A percentile compares a stretch with the other conserved stretches of the same genome.
These are phyloP conservation scores for Caenorhabditis japonica DNA, from an alignment of 2,888 invertebrate genomes.

Conservation along the genomic window DNA sequence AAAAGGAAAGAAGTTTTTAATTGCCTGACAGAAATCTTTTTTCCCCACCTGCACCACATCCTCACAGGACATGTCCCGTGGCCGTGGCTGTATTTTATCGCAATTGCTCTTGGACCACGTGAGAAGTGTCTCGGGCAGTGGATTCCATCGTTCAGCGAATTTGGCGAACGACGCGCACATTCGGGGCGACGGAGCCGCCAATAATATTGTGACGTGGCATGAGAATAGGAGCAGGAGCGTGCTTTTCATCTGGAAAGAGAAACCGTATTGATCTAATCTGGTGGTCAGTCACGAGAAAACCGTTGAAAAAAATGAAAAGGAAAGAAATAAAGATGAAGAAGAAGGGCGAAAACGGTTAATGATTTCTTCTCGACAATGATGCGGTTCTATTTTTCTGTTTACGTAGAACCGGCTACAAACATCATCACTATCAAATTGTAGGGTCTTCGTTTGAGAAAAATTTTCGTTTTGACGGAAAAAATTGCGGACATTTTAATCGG, in stretches of 20 bases:
- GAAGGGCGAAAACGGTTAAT: slow-evolving; percentile 3
- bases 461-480: too few species aligned
- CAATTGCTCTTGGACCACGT: slow-evolving; percentile 69
- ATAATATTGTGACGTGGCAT: slow-evolving; percentile 12
- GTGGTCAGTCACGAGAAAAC: not conserved
- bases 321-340: slow-evolving; percentile 5
- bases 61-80: slow-evolving; percentile 68
- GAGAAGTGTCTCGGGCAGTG: slow-evolving; percentile 66
- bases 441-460: too few species aligned
- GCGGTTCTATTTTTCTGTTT: too few species aligned
- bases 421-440: too few species aligned
- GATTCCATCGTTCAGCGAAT: slow-evolving; percentile 69
- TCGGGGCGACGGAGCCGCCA: slow-evolving; percentile 36
- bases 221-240: slow-evolving; percentile 3
- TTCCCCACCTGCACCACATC: slow-evolving; percentile 60
- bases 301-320: slow-evolving; percentile 1
- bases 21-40: too few species aligned
- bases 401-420: too few species aligned
- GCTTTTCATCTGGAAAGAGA: slow-evolving; percentile 28
- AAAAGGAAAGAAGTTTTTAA: not conserved
- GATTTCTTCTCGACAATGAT: too few species aligned
- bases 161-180: slow-evolving; percentile 68
- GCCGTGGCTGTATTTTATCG: slow-evolving; percentile 69
- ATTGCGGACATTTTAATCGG: too few species aligned
- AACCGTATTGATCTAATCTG: not conserved